phyloP scores from a whole-genome alignment of 2,113 vertebrate species.

The Chrysochloris asiatica region DNA sequence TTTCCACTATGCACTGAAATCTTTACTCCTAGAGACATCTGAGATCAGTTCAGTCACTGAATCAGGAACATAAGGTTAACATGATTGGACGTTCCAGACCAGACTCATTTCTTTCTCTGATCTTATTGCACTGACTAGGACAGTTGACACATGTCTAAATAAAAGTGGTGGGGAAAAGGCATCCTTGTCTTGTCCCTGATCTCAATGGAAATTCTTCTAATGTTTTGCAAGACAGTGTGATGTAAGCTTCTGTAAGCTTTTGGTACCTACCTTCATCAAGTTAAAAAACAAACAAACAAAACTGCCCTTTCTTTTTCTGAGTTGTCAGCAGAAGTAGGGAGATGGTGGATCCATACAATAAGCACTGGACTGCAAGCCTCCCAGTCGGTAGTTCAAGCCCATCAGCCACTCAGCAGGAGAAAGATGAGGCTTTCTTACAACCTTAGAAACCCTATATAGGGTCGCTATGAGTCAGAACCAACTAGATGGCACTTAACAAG shows the following conservation, averaged over 20 bases:
- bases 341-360: no score
- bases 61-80: slow-evolving; percentile 33
- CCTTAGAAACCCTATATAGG: no score
- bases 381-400: no score
- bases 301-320: neutral
- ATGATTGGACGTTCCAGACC: neutral
- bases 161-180: neutral
- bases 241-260: slow-evolving; percentile 7
- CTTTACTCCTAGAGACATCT: slow-evolving; percentile 37
- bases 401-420: no score
- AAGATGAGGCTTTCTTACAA: no score
- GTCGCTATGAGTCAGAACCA: no score
- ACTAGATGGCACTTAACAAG: no score
- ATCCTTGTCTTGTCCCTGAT: slow-evolving; percentile 4
- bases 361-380: no score
- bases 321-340: no score
- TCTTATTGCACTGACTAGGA: slow-evolving; percentile 39
- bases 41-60: slow-evolving; percentile 47
- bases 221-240: slow-evolving; percentile 18
- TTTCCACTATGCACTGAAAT: slow-evolving; percentile 37
- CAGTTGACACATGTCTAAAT: neutral
- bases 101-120: slow-evolving; percentile 53
- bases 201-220: neutral
- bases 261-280: neutral
- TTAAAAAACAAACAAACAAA: slow-evolving; percentile 17